A percentile compares a stretch with the other conserved stretches of the same genome.
These are phyloP conservation scores for Chrysopa pallens DNA, from an alignment of 1,140 invertebrate genomes.

Conservation along the genomic window DNA sequence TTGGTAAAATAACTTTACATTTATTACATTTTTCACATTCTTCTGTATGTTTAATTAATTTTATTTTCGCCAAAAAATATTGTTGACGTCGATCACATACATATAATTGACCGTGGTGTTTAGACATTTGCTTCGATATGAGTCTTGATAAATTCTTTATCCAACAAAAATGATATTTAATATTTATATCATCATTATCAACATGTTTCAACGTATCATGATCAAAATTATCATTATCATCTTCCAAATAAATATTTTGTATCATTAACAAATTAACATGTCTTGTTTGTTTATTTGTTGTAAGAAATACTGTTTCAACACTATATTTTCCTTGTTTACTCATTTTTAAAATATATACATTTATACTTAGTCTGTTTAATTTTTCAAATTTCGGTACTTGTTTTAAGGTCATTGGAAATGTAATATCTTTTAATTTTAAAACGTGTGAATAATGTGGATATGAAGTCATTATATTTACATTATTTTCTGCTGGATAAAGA, in stretches of 20 bases:
- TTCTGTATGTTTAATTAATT: conserved; percentile 9
- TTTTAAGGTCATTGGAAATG: conserved; percentile 10
- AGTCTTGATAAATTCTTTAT: conserved; percentile 15
- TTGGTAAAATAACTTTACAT: neutral
- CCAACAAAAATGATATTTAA: conserved; percentile 14
- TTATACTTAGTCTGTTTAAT: conserved; percentile 8
- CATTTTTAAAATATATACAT: conserved; percentile 10
- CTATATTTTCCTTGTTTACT: conserved; percentile 3
- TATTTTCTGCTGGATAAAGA: conserved; percentile 7
- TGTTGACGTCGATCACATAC: conserved; percentile 16
- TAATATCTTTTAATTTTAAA: conserved; percentile 13
- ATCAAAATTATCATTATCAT: conserved; percentile 5
- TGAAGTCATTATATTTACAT: conserved; percentile 5
- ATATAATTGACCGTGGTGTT: conserved; percentile 8
- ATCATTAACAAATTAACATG: conserved; percentile 14
- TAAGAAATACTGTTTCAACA: conserved; percentile 7
- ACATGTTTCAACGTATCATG: conserved; percentile 1
- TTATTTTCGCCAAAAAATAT: conserved; percentile 9
- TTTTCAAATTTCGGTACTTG: conserved; percentile 12
- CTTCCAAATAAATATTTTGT: conserved; percentile 10
- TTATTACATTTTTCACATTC: conserved; percentile 5
- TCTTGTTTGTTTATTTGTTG: conserved; percentile 6
- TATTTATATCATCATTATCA: conserved; percentile 1
- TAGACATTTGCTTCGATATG: conserved; percentile 11
- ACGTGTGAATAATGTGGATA: conserved; percentile 7